Conservation (phyloP, 2,888 invertebrate genomes). For the Cryptocephalus primarius region DNA sequence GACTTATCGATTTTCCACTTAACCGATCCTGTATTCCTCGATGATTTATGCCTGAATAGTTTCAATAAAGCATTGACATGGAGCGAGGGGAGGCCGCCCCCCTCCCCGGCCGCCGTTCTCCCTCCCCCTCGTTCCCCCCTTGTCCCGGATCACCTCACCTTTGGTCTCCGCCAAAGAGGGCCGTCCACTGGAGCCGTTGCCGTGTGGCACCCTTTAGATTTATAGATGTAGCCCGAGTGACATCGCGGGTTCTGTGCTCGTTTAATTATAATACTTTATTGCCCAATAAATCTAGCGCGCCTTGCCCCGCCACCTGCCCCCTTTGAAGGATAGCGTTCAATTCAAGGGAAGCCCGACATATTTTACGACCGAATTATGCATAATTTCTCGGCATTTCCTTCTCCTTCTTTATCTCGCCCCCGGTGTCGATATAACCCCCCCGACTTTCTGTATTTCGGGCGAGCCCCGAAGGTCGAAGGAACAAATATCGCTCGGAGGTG, state of each 20-base stretch:
- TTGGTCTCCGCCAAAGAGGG: slow-evolving; percentile 52
- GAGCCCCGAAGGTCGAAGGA: background rate
- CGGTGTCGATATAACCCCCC: slow-evolving; percentile 13
- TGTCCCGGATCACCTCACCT: slow-evolving; percentile 23
- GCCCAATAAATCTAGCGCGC: slow-evolving; percentile 59
- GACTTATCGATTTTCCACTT: slow-evolving; percentile 11
- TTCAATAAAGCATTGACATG: slow-evolving; percentile 18
- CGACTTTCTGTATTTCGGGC: background rate
- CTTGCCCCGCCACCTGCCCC: slow-evolving; percentile 37
- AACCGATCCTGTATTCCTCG: slow-evolving; percentile 16
- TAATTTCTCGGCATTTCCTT: slow-evolving; percentile 30
- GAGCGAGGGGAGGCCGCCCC: slow-evolving; percentile 1
- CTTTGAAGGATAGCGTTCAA: slow-evolving; percentile 56
- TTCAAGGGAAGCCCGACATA: slow-evolving; percentile 51
- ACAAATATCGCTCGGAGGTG: too few species aligned
- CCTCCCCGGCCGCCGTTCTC: too few species aligned
- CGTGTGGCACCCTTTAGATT: slow-evolving; percentile 33
- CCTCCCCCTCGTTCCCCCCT: too few species aligned
- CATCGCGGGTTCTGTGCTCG: slow-evolving; percentile 44
- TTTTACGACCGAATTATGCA: slow-evolving; percentile 60
- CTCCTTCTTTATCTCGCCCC: slow-evolving; percentile 18
- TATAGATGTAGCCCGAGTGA: slow-evolving; percentile 41
- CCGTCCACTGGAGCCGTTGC: slow-evolving; percentile 20
- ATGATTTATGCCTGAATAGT: slow-evolving; percentile 22
- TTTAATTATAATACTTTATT: slow-evolving; percentile 74